These are phyloP conservation scores for Dryocosmus kuriphilus DNA, from an alignment of 2,888 invertebrate species.

Conservation along the genomic window DNA sequence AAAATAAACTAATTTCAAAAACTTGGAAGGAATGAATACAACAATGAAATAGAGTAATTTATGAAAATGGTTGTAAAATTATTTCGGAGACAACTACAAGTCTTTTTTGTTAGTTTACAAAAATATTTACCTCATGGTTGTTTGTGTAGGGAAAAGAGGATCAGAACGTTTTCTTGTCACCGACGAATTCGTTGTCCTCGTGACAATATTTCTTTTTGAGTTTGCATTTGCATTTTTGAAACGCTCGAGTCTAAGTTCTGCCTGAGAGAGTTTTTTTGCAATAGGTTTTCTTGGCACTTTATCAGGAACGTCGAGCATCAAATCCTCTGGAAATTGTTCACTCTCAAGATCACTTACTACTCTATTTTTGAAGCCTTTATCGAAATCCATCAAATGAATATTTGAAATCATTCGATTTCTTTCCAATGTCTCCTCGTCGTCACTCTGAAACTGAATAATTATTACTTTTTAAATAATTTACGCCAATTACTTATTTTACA, in stretches of 20 bases:
- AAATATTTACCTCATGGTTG: not conserved
- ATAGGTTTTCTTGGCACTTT: constrained; percentile 66
- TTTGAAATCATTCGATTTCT: constrained; percentile 67
- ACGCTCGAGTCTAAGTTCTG: constrained; percentile 68
- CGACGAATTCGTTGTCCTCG: constrained; percentile 44
- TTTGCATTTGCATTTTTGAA: constrained; percentile 67
- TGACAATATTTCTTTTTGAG: constrained; percentile 61
- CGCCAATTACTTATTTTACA: constrained; percentile 19
- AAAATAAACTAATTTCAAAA: not conserved
- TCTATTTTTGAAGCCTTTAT: constrained; percentile 77
- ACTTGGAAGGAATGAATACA: not conserved
- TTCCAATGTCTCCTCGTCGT: constrained; percentile 64
- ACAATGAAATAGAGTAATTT: not conserved
- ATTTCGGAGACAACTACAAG: not conserved
- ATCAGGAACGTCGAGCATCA: constrained; percentile 71
- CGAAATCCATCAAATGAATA: constrained; percentile 70
- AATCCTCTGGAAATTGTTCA: constrained; percentile 76
- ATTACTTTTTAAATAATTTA: constrained; percentile 51
- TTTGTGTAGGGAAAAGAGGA: constrained; percentile 40
- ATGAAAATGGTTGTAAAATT: not conserved
- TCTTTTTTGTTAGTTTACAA: not conserved
- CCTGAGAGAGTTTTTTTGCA: constrained; percentile 75
- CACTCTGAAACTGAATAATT: constrained; percentile 61
- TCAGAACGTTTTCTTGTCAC: constrained; percentile 68
- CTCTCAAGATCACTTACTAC: constrained; percentile 75